Evolutionary conservation across 1,140 invertebrate species (phyloP).

Genomic region (Calosoma granatense): DNA sequence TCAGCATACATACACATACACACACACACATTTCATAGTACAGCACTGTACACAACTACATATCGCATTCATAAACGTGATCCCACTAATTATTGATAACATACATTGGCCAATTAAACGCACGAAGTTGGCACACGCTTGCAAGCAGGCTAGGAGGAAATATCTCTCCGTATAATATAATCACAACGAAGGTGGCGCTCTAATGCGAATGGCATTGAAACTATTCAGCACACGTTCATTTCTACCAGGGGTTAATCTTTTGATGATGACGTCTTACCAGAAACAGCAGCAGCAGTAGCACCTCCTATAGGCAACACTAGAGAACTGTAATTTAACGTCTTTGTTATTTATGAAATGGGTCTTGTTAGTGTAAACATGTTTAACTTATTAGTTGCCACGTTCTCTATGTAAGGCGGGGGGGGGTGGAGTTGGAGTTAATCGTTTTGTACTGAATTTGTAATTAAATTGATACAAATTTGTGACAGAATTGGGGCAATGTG

Average conservation of each 20-base stretch:
- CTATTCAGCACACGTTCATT: background rate
- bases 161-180: no score
- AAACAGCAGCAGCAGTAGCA: no score
- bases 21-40: background rate
- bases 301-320: no score
- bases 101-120: background rate
- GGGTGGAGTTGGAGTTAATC: no score
- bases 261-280: background rate
- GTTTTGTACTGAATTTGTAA: no score
- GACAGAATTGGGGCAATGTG: no score
- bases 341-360: background rate
- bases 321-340: background rate
- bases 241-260: background rate
- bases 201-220: background rate
- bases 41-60: background rate
- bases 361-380: no score
- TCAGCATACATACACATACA: background rate
- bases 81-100: background rate
- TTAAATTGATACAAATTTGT: no score
- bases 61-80: constrained; percentile 1
- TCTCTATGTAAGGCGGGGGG: no score
- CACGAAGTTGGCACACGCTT: background rate
- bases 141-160: background rate
- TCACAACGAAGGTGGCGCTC: background rate
- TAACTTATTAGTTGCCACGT: background rate